Percentiles rank a stretch among this genome's conserved stretches.
Evolutionary conservation across 2,888 invertebrate genomes (phyloP).

Genomic region (Bombyx huttoni): DNA sequence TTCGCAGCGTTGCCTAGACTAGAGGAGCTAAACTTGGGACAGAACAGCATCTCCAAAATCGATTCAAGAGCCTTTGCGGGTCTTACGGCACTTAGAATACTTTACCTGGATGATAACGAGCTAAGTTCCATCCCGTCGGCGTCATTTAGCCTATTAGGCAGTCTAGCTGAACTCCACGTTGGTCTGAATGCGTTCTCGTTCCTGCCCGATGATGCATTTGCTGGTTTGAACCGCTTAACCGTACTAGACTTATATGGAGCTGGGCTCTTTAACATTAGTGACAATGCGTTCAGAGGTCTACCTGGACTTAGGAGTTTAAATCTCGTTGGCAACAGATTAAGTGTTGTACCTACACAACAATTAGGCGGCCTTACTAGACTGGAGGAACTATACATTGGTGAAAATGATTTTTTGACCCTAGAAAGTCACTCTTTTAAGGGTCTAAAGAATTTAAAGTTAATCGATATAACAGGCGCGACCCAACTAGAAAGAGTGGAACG

Average conservation of each 20-base stretch:
- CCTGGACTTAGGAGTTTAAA: constrained; percentile 82
- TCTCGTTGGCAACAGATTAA: constrained; percentile 84
- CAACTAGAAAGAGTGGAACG: constrained; percentile 80
- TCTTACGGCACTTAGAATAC: constrained; percentile 80
- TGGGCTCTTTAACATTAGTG: constrained; percentile 83
- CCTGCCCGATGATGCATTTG: constrained; percentile 84
- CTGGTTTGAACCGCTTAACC: constrained; percentile 80
- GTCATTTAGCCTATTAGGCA: constrained; percentile 80
- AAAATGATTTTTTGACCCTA: constrained; percentile 82
- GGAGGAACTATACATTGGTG: constrained; percentile 86
- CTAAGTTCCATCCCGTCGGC: constrained; percentile 82
- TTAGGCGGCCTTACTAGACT: constrained; percentile 79
- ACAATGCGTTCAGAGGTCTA: constrained; percentile 82
- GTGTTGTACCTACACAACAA: constrained; percentile 82
- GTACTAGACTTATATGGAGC: constrained; percentile 86
- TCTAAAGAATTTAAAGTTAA: constrained; percentile 79
- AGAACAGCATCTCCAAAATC: constrained; percentile 86
- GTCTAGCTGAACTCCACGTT: constrained; percentile 86
- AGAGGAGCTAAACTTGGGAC: constrained; percentile 88
- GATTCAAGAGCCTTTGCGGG: constrained; percentile 85
- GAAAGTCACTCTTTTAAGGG: constrained; percentile 84
- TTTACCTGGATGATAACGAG: constrained; percentile 89
- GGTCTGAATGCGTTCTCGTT: constrained; percentile 86
- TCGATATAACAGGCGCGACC: constrained; percentile 85
- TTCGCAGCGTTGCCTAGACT: constrained; percentile 82